Conservation (phyloP, 1,140 invertebrate genomes). For the Ceratosolen fusciceps region DNA sequence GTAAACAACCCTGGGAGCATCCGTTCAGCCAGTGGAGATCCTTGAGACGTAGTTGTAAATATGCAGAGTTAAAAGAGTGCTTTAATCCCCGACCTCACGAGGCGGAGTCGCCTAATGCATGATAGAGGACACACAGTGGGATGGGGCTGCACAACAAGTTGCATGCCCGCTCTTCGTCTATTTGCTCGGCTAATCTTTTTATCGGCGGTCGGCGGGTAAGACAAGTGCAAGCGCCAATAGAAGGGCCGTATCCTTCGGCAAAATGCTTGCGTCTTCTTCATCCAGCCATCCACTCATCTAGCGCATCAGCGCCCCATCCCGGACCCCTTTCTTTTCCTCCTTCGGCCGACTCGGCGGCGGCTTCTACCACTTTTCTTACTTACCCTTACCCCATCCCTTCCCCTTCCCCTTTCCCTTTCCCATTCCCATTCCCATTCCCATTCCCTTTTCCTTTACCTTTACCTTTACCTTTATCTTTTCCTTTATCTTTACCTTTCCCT, state of each 20-base stretch:
- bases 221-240: background rate
- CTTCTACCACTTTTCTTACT: background rate
- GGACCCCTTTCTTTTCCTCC: background rate
- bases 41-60: slow-evolving; percentile 15
- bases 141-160: slow-evolving; percentile 24
- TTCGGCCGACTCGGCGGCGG: background rate
- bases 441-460: too few relatives aligned
- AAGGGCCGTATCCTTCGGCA: slow-evolving; percentile 33
- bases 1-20: background rate
- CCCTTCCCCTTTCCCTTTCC: too few relatives aligned
- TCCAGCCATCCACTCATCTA: too few relatives aligned
- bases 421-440: too few relatives aligned
- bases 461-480: too few relatives aligned
- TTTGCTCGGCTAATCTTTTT: slow-evolving; percentile 47
- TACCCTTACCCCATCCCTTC: too few relatives aligned
- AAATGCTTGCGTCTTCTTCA: slow-evolving; percentile 23
- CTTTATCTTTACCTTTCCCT: too few relatives aligned
- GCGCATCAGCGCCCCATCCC: background rate
- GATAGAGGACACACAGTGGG: background rate
- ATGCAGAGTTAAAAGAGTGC: slow-evolving; percentile 22
- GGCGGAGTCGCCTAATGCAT: too few relatives aligned
- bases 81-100: background rate
- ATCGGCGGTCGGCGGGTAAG: slow-evolving; percentile 30
- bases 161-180: slow-evolving; percentile 23
- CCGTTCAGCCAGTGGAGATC: background rate